These are phyloP conservation scores for Agrilus biguttatus DNA, from an alignment of 2,888 invertebrate genomes.

Conservation along the genomic window DNA sequence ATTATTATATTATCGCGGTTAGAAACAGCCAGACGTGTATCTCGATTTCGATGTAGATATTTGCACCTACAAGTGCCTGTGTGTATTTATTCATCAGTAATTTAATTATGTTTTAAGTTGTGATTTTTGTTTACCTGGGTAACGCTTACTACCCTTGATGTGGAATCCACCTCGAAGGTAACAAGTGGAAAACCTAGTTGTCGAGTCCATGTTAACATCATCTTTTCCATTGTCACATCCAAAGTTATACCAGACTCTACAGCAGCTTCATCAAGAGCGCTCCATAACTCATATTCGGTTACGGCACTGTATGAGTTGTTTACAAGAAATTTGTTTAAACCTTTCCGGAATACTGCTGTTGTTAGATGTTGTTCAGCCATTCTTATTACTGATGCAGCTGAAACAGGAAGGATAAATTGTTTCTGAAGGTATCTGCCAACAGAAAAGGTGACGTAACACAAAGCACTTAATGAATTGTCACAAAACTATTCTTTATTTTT, in stretches of 20 bases:
- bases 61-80: too few relatives aligned
- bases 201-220: constrained; percentile 47
- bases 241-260: not conserved
- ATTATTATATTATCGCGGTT: too few relatives aligned
- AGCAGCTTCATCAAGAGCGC: not conserved
- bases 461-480: too few relatives aligned
- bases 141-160: too few relatives aligned
- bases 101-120: too few relatives aligned
- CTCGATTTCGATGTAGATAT: too few relatives aligned
- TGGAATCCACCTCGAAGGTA: constrained; percentile 6
- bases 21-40: too few relatives aligned
- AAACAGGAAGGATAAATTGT: constrained; percentile 9
- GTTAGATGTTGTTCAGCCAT: constrained; percentile 10
- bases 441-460: not conserved
- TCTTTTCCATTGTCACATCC: constrained; percentile 6
- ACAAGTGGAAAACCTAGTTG: constrained; percentile 46
- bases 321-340: constrained; percentile 7
- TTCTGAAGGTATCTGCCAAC: too few relatives aligned
- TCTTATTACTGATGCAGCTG: constrained; percentile 44
- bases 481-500: too few relatives aligned
- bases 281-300: not conserved
- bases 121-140: too few relatives aligned
- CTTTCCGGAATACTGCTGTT: constrained; percentile 5
- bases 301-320: constrained; percentile 4
- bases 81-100: too few relatives aligned